Conservation (phyloP, 1,140 invertebrate genomes). For the Campoletis sonorensis region DNA sequence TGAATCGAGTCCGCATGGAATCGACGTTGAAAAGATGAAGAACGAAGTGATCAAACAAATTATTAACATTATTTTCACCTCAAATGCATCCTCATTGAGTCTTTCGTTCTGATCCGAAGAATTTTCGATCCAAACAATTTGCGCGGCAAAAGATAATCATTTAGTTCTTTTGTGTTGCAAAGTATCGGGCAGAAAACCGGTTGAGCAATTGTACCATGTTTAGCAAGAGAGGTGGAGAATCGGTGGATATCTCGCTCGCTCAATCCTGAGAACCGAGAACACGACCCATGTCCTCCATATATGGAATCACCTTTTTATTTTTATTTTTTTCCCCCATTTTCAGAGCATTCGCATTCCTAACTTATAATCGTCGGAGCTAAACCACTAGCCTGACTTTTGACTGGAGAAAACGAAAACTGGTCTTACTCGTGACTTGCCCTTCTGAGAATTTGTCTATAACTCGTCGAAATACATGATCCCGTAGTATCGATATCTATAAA, state of each 20-base stretch:
- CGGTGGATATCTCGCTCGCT: not conserved
- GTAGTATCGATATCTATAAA: too few species aligned
- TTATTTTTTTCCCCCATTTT: too few species aligned
- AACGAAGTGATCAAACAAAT: not conserved
- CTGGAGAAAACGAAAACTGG: too few species aligned
- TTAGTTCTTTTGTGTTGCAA: not conserved
- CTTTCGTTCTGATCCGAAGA: not conserved
- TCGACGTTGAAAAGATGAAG: not conserved
- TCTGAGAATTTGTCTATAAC: too few species aligned
- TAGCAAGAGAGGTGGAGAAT: conserved; percentile 1
- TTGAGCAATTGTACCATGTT: conserved; percentile 1
- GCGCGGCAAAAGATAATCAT: not conserved
- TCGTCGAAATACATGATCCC: too few species aligned
- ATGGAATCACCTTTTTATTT: too few species aligned
- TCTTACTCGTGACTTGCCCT: too few species aligned
- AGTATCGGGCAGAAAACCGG: conserved; percentile 1
- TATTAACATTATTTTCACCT: not conserved
- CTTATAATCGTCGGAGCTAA: too few species aligned
- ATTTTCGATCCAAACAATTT: not conserved
- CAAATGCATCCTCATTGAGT: not conserved
- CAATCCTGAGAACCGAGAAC: not conserved
- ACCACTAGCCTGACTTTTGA: too few species aligned
- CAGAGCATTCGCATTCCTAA: too few species aligned
- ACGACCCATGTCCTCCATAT: too few species aligned
- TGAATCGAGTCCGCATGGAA: too few species aligned